Conservation (phyloP, 2,797 vertebrate genomes). For the Apodemus agrarius region DNA sequence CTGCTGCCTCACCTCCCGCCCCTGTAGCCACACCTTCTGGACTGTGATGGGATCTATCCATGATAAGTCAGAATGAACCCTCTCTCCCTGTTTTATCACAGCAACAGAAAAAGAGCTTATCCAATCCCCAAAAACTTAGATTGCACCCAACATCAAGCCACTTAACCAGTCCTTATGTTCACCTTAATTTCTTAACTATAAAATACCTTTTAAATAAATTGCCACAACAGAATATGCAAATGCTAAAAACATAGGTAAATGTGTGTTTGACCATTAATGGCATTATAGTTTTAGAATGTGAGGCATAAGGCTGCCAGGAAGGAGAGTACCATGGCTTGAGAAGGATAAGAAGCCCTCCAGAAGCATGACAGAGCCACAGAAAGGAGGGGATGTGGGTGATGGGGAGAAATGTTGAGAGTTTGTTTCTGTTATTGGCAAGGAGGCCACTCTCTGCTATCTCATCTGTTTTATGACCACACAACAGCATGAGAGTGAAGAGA, state of each 20-base stretch:
- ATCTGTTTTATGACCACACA: background rate
- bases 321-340: background rate
- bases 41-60: background rate
- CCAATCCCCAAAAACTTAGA: background rate
- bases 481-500: background rate
- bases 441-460: background rate
- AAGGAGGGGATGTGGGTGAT: background rate
- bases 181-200: constrained; percentile 15
- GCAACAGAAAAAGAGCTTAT: background rate
- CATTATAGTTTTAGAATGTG: background rate
- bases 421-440: constrained; percentile 5
- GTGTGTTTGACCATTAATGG: background rate
- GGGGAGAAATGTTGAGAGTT: background rate
- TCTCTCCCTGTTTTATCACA: background rate
- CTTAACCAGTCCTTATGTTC: background rate
- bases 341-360: background rate
- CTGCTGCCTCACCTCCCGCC: too few relatives aligned
- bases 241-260: constrained; percentile 1
- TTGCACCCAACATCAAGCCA: background rate
- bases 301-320: background rate
- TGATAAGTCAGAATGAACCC: background rate
- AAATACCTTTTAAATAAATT: background rate
- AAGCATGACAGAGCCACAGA: background rate
- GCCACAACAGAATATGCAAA: constrained; percentile 40
- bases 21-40: too few relatives aligned